phyloP scores from a whole-genome alignment of 2,113 vertebrate genomes.

The Melanotaenia duboulayi region DNA sequence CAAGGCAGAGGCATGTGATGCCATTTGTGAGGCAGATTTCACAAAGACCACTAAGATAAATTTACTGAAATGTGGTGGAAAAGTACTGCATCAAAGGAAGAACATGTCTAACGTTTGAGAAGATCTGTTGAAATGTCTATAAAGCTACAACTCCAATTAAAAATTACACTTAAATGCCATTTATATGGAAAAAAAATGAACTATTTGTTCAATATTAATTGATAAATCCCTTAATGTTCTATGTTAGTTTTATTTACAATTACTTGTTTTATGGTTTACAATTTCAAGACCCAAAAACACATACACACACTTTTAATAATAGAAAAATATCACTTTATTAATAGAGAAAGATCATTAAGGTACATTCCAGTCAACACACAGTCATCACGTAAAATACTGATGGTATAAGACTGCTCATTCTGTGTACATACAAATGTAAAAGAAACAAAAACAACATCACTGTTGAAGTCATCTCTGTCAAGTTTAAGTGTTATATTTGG shows the following conservation, averaged over 20 bases:
- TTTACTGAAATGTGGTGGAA: background rate
- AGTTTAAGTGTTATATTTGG: slow-evolving; percentile 52
- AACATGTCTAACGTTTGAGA: background rate
- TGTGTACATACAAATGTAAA: slow-evolving; percentile 66
- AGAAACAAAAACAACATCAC: slow-evolving; percentile 19
- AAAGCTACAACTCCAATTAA: too few relatives aligned
- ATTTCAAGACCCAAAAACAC: background rate
- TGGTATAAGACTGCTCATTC: slow-evolving; percentile 79
- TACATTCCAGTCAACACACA: slow-evolving; percentile 80
- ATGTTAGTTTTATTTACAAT: background rate
- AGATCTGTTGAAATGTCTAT: background rate
- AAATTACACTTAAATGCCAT: too few relatives aligned
- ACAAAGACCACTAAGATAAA: background rate
- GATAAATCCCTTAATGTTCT: background rate
- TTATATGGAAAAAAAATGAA: too few relatives aligned
- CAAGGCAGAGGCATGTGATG: too few relatives aligned
- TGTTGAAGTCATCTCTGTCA: slow-evolving; percentile 51
- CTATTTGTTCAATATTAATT: too few relatives aligned
- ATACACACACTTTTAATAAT: slow-evolving; percentile 62
- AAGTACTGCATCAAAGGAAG: background rate
- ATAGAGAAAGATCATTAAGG: slow-evolving; percentile 92
- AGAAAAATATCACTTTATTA: slow-evolving; percentile 99
- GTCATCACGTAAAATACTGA: slow-evolving; percentile 70
- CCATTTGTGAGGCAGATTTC: too few relatives aligned
- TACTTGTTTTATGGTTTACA: background rate